A percentile compares a stretch with the other conserved stretches of the same genome.
phyloP scores from a whole-genome alignment of 2,888 invertebrate species.

The Drosophila hamatofila region DNA sequence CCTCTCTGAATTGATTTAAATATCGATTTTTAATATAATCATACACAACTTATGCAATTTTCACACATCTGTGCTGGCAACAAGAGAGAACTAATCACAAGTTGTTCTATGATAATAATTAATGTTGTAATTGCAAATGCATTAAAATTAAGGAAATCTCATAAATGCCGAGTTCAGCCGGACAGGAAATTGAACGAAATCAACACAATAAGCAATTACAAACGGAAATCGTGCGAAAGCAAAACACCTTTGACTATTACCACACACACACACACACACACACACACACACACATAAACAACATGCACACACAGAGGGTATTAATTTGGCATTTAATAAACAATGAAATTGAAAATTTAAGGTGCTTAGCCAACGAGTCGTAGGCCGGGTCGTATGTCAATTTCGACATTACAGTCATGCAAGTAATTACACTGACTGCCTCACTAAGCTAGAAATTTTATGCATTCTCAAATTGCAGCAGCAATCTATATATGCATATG shows the following conservation, averaged over 20 bases:
- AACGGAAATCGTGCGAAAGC: conserved; percentile 70
- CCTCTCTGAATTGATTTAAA: not conserved
- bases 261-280: conserved; percentile 14
- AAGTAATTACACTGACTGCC: conserved; percentile 67
- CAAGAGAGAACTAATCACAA: conserved; percentile 35
- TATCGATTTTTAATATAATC: conserved; percentile 25
- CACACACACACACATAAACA: conserved; percentile 3
- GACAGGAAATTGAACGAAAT: conserved; percentile 70
- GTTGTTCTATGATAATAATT: conserved; percentile 37
- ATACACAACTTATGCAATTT: conserved; percentile 40
- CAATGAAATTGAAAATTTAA: conserved; percentile 78
- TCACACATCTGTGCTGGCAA: conserved; percentile 43
- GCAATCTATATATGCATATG: conserved; percentile 14
- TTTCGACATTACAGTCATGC: conserved; percentile 66
- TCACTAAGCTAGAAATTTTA: conserved; percentile 42
- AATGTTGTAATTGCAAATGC: conserved; percentile 56
- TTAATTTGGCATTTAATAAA: conserved; percentile 78
- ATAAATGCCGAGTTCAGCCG: conserved; percentile 32
- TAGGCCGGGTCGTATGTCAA: conserved; percentile 60
- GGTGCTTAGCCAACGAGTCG: conserved; percentile 64
- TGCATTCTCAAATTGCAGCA: conserved; percentile 41
- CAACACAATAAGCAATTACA: conserved; percentile 70
- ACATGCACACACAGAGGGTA: conserved; percentile 18
- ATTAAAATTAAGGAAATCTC: conserved; percentile 58
- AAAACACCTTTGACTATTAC: conserved; percentile 66